Conservation (phyloP, 1,140 invertebrate genomes). For the Atta cephalotes region DNA sequence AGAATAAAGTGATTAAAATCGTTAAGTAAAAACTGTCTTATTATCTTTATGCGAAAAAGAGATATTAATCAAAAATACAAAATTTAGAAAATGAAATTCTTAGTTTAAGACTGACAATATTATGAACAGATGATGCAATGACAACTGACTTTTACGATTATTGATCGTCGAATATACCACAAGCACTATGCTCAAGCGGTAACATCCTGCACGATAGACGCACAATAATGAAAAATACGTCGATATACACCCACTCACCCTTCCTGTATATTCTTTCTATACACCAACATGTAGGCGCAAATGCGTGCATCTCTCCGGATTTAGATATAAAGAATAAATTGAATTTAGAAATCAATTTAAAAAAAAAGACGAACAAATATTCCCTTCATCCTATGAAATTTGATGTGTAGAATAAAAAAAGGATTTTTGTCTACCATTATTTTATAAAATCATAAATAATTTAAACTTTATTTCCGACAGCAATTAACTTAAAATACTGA, state of each 20-base stretch:
- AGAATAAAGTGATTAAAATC: not conserved
- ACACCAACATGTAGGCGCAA: not conserved
- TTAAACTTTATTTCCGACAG: not conserved
- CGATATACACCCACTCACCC: not conserved
- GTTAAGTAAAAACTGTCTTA: not conserved
- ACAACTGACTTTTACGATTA: slow-evolving; percentile 5
- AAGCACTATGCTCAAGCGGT: not conserved
- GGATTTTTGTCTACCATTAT: not conserved
- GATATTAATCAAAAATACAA: not conserved
- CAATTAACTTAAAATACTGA: not conserved
- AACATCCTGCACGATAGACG: not conserved
- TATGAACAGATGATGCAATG: not conserved
- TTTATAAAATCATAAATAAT: not conserved
- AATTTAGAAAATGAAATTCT: not conserved
- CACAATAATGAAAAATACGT: not conserved
- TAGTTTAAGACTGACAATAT: not conserved
- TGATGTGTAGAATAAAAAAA: not conserved
- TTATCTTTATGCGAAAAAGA: not conserved
- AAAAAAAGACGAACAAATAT: not conserved
- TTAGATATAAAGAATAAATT: not conserved
- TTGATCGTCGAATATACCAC: not conserved
- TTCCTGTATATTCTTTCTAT: not conserved
- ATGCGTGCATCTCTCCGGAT: not conserved
- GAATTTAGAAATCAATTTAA: not conserved
- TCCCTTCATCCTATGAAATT: not conserved